Evolutionary conservation across 2,113 vertebrate species (phyloP).

Genomic region (Microcebus jonahi): DNA sequence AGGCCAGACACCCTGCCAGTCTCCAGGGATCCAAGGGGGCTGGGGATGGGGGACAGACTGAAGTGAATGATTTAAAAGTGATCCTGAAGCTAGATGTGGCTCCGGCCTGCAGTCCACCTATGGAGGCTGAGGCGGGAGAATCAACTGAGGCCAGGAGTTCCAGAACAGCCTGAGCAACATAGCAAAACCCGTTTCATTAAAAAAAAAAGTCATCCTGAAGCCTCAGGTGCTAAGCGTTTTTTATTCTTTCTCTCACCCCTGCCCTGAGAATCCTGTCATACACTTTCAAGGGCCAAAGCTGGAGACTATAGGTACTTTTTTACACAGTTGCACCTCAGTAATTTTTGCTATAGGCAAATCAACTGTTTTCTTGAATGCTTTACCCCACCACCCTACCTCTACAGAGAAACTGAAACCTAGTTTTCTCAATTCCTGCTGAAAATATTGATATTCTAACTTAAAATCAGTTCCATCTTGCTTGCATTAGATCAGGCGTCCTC

Average conservation of each 20-base stretch:
- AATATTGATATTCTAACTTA: neutral
- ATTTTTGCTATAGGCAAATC: neutral
- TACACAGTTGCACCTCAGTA: neutral
- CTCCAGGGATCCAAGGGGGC: neutral
- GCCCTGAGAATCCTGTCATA: neutral
- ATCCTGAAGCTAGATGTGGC: no score
- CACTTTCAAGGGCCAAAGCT: neutral
- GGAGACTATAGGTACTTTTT: no score
- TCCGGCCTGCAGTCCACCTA: no score
- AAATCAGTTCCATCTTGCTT: neutral
- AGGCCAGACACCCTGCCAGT: neutral
- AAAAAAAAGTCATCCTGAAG: neutral
- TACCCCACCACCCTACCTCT: neutral
- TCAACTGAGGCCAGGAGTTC: no score
- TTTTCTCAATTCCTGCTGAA: neutral
- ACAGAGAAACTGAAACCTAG: neutral
- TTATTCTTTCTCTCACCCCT: neutral
- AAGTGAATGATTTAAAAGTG: neutral
- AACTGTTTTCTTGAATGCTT: neutral
- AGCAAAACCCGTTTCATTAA: no score
- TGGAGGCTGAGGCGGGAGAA: no score
- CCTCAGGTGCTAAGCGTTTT: neutral
- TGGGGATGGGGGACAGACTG: rapidly evolving
- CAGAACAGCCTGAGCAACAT: no score
- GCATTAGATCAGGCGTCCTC: no score